Evolutionary conservation across 1,140 invertebrate species (phyloP).

Genomic region (Lamellibrachia luymesi): DNA sequence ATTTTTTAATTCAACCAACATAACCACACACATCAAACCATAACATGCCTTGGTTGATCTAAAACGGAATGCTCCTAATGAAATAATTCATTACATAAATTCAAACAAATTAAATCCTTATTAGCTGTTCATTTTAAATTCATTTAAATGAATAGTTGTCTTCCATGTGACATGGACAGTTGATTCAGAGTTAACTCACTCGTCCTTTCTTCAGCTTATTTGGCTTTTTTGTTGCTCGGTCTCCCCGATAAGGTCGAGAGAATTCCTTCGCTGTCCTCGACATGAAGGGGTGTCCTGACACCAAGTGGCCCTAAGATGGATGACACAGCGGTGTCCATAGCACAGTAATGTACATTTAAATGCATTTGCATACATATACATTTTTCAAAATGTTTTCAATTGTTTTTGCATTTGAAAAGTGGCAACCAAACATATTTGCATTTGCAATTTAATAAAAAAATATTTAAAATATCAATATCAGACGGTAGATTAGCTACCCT

Average conservation of each 20-base stretch:
- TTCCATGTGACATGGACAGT: too few species aligned
- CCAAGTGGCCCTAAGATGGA: constrained; percentile 16
- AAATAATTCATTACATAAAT: neutral
- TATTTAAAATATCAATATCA: too few species aligned
- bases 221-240: neutral
- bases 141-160: too few species aligned
- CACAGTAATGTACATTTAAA: too few species aligned
- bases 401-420: too few species aligned
- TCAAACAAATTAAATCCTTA: neutral
- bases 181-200: constrained; percentile 4
- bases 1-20: too few species aligned
- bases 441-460: neutral
- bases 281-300: constrained; percentile 12
- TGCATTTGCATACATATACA: neutral
- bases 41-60: too few species aligned
- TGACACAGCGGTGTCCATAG: too few species aligned
- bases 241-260: constrained; percentile 10
- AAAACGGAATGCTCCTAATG: neutral
- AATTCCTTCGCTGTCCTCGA: constrained; percentile 23
- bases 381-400: neutral
- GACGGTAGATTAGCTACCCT: too few species aligned
- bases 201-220: constrained; percentile 11
- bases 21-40: too few species aligned
- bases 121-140: neutral
- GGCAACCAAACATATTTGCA: neutral